Evolutionary conservation across 1,140 invertebrate genomes (phyloP).

Genomic region (Armadillidium nasatum): DNA sequence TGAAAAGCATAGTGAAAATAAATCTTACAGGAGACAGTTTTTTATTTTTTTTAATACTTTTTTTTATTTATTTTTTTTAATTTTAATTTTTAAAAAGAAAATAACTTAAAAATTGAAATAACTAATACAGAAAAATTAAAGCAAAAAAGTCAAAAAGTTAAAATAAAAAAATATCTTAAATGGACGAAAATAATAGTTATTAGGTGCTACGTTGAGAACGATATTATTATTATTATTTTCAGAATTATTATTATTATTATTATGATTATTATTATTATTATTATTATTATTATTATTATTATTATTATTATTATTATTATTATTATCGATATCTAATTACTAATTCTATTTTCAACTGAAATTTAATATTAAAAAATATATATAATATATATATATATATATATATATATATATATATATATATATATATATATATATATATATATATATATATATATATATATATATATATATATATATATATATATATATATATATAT

Average conservation of each 20-base stretch:
- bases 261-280: background rate
- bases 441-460: conserved; percentile 16
- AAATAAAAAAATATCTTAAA: too few relatives aligned
- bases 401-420: background rate
- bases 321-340: too few relatives aligned
- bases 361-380: conserved; percentile 6
- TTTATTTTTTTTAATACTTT: background rate
- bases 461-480: too few relatives aligned
- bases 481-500: too few relatives aligned
- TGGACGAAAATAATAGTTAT: too few relatives aligned
- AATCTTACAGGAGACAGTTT: too few relatives aligned
- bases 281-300: conserved; percentile 24
- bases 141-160: too few relatives aligned
- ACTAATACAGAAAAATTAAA: too few relatives aligned
- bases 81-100: too few relatives aligned
- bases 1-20: background rate
- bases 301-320: conserved; percentile 21
- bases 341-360: background rate
- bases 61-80: too few relatives aligned
- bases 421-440: conserved; percentile 10
- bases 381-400: background rate
- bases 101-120: too few relatives aligned
- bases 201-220: too few relatives aligned
- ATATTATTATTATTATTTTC: background rate
- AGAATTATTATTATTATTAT: background rate